Evolutionary conservation across 1,140 invertebrate species (phyloP).

Genomic region (Lordiphosa stackelbergi): DNA sequence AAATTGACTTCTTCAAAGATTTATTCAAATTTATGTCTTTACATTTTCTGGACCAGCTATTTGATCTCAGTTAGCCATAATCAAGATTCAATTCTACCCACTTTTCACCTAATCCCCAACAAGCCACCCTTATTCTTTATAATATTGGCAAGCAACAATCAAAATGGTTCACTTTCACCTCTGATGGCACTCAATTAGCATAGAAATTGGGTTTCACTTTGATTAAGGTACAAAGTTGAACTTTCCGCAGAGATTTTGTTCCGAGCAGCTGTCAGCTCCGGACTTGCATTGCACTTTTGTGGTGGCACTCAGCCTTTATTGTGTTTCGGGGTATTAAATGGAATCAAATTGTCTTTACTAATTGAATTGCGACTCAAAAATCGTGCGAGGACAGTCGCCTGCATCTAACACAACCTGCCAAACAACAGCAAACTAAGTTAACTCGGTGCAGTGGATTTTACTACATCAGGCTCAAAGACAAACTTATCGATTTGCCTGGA

Average conservation of each 20-base stretch:
- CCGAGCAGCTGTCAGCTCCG: slow-evolving; percentile 39
- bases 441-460: slow-evolving; percentile 54
- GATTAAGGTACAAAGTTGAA: slow-evolving; percentile 40
- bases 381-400: slow-evolving; percentile 38
- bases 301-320: slow-evolving; percentile 6
- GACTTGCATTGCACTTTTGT: slow-evolving; percentile 2
- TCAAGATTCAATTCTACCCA: no score
- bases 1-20: no score
- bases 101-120: no score
- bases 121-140: no score
- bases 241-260: slow-evolving; percentile 1
- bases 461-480: slow-evolving; percentile 29
- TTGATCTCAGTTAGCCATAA: no score
- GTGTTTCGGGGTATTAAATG: slow-evolving; percentile 53
- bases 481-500: slow-evolving; percentile 70
- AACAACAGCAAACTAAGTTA: slow-evolving; percentile 42
- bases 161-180: slow-evolving; percentile 2
- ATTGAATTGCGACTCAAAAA: slow-evolving; percentile 64
- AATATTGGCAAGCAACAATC: no score
- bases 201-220: slow-evolving; percentile 61
- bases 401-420: slow-evolving; percentile 9
- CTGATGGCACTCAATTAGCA: slow-evolving; percentile 57
- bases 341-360: slow-evolving; percentile 60
- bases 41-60: no score
- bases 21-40: no score